phyloP scores from a whole-genome alignment of 2,797 vertebrate species.

The Chaetophractus vellerosus region DNA sequence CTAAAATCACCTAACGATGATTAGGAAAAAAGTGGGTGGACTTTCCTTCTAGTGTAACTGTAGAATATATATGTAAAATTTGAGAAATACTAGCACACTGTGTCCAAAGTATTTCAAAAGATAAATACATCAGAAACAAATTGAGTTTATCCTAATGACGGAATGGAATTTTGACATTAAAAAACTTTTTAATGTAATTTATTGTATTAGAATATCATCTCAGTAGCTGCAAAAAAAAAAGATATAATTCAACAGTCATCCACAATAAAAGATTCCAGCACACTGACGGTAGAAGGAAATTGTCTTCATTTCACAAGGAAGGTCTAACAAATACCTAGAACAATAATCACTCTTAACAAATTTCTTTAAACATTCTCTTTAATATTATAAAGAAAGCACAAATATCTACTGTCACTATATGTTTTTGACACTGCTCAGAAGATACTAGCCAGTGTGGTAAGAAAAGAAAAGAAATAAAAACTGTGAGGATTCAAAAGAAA shows the following conservation, averaged over 20 bases:
- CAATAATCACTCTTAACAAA: neutral
- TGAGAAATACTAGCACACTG: slow-evolving; percentile 25
- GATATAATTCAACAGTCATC: neutral
- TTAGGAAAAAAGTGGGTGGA: neutral
- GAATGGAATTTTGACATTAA: neutral
- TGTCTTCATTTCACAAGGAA: neutral
- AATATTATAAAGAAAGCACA: neutral
- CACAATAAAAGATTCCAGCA: neutral
- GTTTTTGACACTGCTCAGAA: neutral
- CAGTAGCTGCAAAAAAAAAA: neutral
- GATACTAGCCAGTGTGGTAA: neutral
- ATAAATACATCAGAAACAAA: neutral
- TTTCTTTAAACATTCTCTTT: slow-evolving; percentile 13
- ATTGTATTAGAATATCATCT: neutral
- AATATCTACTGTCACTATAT: neutral
- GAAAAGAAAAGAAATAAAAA: neutral
- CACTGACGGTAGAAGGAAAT: neutral
- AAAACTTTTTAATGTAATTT: slow-evolving; percentile 3
- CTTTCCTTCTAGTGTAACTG: neutral
- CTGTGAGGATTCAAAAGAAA: neutral
- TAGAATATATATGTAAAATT: neutral
- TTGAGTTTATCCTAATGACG: slow-evolving; percentile 13
- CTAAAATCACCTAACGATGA: neutral
- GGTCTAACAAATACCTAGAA: neutral
- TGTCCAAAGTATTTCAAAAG: neutral